Conservation (phyloP, 2,797 vertebrate species). For the Nothura maculosa region DNA sequence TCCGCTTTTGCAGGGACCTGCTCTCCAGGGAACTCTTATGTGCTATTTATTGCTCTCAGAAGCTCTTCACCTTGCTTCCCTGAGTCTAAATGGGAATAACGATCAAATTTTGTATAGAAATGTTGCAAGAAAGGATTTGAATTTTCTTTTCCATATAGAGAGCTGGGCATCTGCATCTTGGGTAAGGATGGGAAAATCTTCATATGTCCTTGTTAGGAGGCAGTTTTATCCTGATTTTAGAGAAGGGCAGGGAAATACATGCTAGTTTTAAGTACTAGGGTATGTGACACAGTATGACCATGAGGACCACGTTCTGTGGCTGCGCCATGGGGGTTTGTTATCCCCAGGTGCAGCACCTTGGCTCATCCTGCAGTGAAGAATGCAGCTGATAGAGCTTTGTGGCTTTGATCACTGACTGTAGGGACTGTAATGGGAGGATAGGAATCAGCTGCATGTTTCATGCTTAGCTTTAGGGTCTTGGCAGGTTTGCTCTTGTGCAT, state of each 20-base stretch:
- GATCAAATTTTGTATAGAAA: neutral
- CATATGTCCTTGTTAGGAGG: neutral
- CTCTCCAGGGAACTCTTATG: fast-evolving
- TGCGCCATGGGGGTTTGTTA: neutral
- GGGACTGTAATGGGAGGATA: neutral
- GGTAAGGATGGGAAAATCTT: neutral
- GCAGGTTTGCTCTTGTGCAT: neutral
- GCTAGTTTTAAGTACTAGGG: neutral
- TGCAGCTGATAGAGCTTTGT: fast-evolving
- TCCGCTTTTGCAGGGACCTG: neutral
- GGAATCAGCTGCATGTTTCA: neutral
- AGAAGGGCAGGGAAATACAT: fast-evolving
- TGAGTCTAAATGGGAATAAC: neutral
- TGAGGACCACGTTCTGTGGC: neutral
- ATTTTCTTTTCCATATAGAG: neutral
- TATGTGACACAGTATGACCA: neutral
- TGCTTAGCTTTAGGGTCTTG: neutral
- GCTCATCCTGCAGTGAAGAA: neutral
- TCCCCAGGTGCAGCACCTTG: fast-evolving
- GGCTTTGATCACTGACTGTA: neutral
- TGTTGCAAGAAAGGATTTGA: neutral
- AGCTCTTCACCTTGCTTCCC: neutral
- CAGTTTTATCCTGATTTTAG: neutral
- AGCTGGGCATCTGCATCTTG: neutral
- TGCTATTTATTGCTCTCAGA: neutral